phyloP scores from a whole-genome alignment of 2,113 vertebrate genomes.

The Equus przewalskii region DNA sequence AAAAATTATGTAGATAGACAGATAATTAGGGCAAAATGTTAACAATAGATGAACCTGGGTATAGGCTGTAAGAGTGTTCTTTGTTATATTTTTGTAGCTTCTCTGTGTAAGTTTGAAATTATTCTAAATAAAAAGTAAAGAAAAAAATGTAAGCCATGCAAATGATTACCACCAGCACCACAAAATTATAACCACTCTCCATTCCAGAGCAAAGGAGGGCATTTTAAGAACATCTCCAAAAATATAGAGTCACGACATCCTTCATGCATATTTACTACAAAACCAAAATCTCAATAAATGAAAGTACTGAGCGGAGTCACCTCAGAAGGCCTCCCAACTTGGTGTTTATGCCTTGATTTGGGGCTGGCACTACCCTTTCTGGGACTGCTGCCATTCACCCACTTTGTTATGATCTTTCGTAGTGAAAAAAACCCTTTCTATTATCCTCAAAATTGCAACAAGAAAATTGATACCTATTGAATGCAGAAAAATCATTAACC shows the following conservation, averaged over 20 bases:
- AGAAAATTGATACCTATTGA: conserved; percentile 49
- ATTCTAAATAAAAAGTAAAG: conserved; percentile 45
- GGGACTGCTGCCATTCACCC: not conserved
- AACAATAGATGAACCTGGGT: not conserved
- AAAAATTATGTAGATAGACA: not conserved
- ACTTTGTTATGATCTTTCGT: conserved; percentile 45
- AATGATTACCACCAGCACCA: conserved; percentile 52
- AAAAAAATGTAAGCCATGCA: conserved; percentile 40
- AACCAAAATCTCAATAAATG: conserved; percentile 67
- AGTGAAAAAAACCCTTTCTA: not conserved
- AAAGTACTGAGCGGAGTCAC: conserved; percentile 36
- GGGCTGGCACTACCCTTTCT: not conserved
- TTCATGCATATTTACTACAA: conserved; percentile 68
- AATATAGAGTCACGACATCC: conserved; percentile 50
- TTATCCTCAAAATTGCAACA: conserved; percentile 11
- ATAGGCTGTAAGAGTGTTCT: not conserved
- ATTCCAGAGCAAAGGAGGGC: conserved; percentile 47
- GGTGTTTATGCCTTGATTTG: not conserved
- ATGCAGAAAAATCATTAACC: not conserved
- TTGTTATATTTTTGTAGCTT: conserved; percentile 43
- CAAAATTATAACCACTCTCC: conserved; percentile 49
- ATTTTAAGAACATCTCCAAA: conserved; percentile 76
- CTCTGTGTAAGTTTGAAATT: conserved; percentile 37
- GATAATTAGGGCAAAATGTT: not conserved
- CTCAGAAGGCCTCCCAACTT: conserved; percentile 65